phyloP scores from a whole-genome alignment of 2,888 invertebrate genomes.

The Nudaria mundana region DNA sequence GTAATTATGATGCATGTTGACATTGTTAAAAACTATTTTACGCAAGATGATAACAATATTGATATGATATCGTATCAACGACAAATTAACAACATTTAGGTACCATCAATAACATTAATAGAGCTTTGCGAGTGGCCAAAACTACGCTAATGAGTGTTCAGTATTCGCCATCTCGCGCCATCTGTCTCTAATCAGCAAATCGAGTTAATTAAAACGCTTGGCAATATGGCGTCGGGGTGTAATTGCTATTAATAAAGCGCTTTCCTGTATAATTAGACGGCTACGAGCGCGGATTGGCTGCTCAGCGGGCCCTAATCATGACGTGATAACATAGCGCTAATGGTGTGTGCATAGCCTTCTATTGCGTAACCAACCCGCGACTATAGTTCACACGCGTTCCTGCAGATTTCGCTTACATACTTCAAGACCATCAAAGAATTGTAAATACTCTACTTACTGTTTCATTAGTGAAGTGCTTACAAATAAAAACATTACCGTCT shows the following conservation, averaged over 20 bases:
- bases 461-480: no score
- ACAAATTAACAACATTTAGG: conserved; percentile 29
- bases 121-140: conserved; percentile 40
- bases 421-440: not conserved
- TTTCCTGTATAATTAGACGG: conserved; percentile 78
- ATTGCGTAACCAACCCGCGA: conserved; percentile 51
- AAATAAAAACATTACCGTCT: no score
- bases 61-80: no score
- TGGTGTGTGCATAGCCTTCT: conserved; percentile 55
- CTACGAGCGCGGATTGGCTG: conserved; percentile 70
- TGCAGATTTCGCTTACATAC: not conserved
- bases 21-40: no score
- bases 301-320: conserved; percentile 69
- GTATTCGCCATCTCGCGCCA: conserved; percentile 72
- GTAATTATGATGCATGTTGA: no score
- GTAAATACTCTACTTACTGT: not conserved
- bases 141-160: conserved; percentile 65
- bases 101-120: conserved; percentile 23
- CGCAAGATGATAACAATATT: no score
- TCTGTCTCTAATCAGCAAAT: conserved; percentile 79
- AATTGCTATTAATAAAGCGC: conserved; percentile 81
- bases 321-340: conserved; percentile 77
- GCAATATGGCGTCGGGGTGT: conserved; percentile 77
- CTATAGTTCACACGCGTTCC: conserved; percentile 16
- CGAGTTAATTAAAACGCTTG: conserved; percentile 79